These are phyloP conservation scores for Hormiphora californensis DNA, from an alignment of 37 sponge, comb jelly and placozoan genomes.

Conservation along the genomic window DNA sequence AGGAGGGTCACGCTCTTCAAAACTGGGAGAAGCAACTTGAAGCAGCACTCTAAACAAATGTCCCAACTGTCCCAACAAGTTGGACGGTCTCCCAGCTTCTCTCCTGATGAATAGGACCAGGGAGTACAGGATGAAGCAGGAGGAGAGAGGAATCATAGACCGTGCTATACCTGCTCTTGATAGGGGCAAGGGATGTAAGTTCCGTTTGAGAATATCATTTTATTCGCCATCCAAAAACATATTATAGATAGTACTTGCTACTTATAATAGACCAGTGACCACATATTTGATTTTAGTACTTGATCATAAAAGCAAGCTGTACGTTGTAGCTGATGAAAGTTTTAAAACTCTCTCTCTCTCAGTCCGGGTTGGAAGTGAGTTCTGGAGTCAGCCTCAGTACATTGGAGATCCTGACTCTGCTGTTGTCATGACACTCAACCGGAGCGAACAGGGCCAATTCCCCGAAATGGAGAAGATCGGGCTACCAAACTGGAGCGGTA, in stretches of 20 bases:
- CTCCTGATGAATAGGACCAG: conserved; percentile 78
- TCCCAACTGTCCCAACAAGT: neutral
- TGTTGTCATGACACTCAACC: conserved; percentile 56
- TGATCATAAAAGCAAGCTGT: no score
- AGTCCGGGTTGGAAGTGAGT: conserved; percentile 87
- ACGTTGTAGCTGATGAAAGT: no score
- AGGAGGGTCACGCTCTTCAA: conserved; percentile 67
- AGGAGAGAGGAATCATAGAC: conserved; percentile 76
- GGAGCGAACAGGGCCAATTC: conserved; percentile 2
- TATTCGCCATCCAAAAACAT: neutral
- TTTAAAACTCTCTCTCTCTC: no score
- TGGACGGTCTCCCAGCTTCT: neutral
- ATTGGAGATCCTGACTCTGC: conserved; percentile 72
- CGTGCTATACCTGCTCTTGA: conserved; percentile 73
- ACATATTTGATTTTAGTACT: no score
- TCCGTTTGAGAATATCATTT: neutral
- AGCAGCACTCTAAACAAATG: neutral
- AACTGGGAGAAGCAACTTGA: conserved; percentile 66
- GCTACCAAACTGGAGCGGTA: neutral
- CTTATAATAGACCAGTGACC: no score
- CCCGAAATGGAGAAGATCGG: conserved; percentile 44
- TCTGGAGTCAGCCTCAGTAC: conserved; percentile 73
- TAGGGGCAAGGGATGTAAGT: conserved; percentile 86
- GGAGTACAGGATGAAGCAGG: conserved; percentile 65
- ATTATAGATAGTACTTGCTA: no score